These are phyloP conservation scores for Vombatus ursinus DNA, from an alignment of 2,113 vertebrate species.

Conservation along the genomic window DNA sequence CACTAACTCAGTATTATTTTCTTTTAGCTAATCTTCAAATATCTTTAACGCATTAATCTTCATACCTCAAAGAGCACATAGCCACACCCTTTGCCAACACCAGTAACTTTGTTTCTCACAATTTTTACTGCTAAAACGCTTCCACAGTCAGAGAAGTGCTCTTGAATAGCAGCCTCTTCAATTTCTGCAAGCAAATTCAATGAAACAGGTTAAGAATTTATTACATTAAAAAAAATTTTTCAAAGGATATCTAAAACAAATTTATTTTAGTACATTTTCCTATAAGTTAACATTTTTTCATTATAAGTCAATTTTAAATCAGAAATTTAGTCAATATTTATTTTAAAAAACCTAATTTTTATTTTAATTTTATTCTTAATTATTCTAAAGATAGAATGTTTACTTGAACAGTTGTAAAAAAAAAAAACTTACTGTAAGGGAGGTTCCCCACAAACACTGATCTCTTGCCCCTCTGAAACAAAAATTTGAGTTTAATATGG, in stretches of 20 bases:
- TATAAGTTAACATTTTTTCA: neutral
- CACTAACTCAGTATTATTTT: neutral
- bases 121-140: conserved; percentile 87
- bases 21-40: neutral
- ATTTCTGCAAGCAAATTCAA: conserved; percentile 84
- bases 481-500: conserved; percentile 14
- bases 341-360: neutral
- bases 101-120: conserved; percentile 89
- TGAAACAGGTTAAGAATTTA: neutral
- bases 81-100: conserved; percentile 95
- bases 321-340: conserved; percentile 9
- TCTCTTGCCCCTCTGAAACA: conserved; percentile 91
- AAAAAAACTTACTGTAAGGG: conserved; percentile 90
- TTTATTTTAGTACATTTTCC: neutral
- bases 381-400: neutral
- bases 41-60: accelerated
- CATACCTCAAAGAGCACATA: conserved; percentile 94
- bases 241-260: neutral
- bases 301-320: conserved; percentile 5
- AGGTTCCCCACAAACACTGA: conserved; percentile 96
- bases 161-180: conserved; percentile 83
- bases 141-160: conserved; percentile 91
- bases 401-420: conserved; percentile 29
- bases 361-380: neutral
- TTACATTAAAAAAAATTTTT: neutral